A percentile compares a stretch with the other conserved stretches of the same genome.
Evolutionary conservation across 2,888 invertebrate species (phyloP).

Genomic region (Ichneumon xanthorius): DNA sequence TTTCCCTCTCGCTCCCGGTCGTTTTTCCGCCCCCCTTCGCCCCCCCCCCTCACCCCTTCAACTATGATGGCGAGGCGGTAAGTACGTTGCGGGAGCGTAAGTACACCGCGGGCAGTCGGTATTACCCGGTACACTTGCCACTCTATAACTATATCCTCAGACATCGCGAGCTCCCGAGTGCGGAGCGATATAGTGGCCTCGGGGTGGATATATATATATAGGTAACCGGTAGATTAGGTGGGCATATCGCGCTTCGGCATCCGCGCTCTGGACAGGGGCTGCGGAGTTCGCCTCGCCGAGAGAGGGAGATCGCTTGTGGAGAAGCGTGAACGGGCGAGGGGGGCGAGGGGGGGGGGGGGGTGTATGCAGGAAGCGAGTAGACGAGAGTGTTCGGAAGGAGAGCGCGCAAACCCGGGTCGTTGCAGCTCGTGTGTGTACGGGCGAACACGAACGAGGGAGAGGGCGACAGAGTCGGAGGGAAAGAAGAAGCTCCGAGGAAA

Average conservation of each 20-base stretch:
- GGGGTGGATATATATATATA: conserved; percentile 31
- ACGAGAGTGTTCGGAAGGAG: conserved; percentile 78
- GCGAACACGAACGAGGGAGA: background rate
- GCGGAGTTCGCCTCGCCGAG: conserved; percentile 15
- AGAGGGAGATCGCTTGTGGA: conserved; percentile 47
- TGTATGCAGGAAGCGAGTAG: conserved; percentile 68
- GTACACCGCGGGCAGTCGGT: conserved; percentile 40
- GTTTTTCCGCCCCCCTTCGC: conserved; percentile 20
- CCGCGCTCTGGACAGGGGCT: background rate
- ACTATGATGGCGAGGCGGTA: conserved; percentile 46
- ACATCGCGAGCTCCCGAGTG: conserved; percentile 15
- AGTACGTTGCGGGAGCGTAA: conserved; percentile 63
- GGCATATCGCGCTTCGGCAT: conserved; percentile 64
- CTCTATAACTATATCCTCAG: background rate
- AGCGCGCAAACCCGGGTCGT: conserved; percentile 8
- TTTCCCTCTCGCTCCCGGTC: conserved; percentile 27
- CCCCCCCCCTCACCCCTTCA: background rate
- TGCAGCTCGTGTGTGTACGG: conserved; percentile 55
- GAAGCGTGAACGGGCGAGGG: conserved; percentile 17
- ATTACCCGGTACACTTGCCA: background rate
- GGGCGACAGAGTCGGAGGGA: conserved; percentile 59
- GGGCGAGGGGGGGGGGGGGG: conserved; percentile 8
- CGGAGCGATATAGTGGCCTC: conserved; percentile 37
- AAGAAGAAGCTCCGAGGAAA: conserved; percentile 54
- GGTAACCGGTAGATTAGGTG: conserved; percentile 67